Evolutionary conservation across 2,113 vertebrate genomes (phyloP).

Genomic region (Halichoeres trimaculatus): DNA sequence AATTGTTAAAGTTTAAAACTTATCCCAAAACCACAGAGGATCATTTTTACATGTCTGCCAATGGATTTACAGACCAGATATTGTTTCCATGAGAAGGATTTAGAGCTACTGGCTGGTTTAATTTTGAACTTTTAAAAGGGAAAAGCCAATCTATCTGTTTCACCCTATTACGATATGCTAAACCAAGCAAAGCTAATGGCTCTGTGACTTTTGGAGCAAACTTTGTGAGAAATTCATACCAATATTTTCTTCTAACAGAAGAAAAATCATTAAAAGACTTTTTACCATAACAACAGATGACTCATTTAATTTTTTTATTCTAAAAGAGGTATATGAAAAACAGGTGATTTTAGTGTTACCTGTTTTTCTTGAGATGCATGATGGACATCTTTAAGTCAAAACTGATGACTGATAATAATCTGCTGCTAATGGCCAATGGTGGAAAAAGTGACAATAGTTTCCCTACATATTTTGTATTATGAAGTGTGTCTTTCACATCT

Average conservation of each 20-base stretch:
- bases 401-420: too few relatives aligned
- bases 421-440: too few relatives aligned
- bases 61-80: slow-evolving; percentile 1
- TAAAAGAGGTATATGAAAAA: not conserved
- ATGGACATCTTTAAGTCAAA: too few relatives aligned
- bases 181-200: not conserved
- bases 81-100: slow-evolving; percentile 8
- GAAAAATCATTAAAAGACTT: too few relatives aligned
- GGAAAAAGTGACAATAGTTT: not conserved
- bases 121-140: not conserved
- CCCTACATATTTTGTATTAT: too few relatives aligned
- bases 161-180: not conserved
- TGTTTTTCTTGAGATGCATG: not conserved
- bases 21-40: not conserved
- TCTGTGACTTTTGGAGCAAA: too few relatives aligned
- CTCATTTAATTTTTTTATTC: not conserved
- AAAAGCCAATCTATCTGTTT: not conserved
- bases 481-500: too few relatives aligned
- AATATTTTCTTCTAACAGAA: not conserved
- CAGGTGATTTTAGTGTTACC: slow-evolving; percentile 17
- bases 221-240: too few relatives aligned
- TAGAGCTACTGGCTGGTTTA: not conserved
- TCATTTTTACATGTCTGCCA: slow-evolving; percentile 13
- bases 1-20: not conserved
- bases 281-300: not conserved